phyloP scores from a whole-genome alignment of 2,888 invertebrate genomes.

The Morinoia aosen region DNA sequence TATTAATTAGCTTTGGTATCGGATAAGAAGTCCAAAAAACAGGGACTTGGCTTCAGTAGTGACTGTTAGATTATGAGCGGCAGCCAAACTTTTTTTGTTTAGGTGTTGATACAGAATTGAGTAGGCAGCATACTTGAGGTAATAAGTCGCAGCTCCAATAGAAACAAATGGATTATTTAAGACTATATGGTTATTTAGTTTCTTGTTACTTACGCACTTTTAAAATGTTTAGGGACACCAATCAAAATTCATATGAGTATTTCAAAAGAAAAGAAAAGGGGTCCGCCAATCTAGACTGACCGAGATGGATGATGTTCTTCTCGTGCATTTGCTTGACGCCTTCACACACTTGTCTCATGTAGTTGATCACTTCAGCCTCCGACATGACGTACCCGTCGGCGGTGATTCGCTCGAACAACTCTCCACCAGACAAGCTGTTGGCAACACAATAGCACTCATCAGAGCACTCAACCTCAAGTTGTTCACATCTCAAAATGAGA shows the following conservation, averaged over 20 bases:
- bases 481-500: not conserved
- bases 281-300: conserved; percentile 70
- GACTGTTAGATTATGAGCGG: not conserved
- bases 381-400: conserved; percentile 98
- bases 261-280: not conserved
- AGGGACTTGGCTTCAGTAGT: not conserved
- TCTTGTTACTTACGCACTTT: not conserved
- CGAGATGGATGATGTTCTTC: conserved; percentile 97
- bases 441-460: conserved; percentile 56
- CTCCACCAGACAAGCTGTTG: conserved; percentile 94
- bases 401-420: conserved; percentile 98
- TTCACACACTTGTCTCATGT: conserved; percentile 98
- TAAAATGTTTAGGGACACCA: not conserved
- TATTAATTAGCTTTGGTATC: not conserved
- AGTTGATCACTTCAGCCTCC: conserved; percentile 98
- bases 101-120: not conserved
- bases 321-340: conserved; percentile 99
- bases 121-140: not conserved
- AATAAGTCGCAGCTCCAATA: not conserved
- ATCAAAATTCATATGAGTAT: not conserved
- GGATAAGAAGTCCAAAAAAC: not conserved
- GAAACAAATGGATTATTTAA: not conserved
- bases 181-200: not conserved
- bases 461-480: not conserved
- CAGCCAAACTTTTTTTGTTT: not conserved